These are phyloP conservation scores for Coelinius sp. DNA, from an alignment of 2,888 invertebrate genomes.

Conservation along the genomic window DNA sequence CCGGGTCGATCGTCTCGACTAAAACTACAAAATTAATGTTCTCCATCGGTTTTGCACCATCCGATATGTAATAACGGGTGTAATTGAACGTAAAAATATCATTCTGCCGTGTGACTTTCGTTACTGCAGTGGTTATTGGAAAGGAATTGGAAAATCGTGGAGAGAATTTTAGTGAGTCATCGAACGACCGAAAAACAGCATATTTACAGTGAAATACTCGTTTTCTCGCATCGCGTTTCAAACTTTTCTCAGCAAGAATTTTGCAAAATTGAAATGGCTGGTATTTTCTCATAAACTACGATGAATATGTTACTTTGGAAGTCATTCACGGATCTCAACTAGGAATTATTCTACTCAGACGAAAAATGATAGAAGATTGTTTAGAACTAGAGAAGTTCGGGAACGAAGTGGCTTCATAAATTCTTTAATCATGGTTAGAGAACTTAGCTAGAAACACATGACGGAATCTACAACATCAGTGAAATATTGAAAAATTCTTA, in stretches of 20 bases:
- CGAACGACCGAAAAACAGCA: neutral
- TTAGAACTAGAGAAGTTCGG: no score
- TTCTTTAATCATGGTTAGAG: no score
- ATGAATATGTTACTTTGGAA: neutral
- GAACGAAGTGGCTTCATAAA: no score
- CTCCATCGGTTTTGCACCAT: slow-evolving; percentile 19
- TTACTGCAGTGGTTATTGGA: neutral
- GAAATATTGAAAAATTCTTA: no score
- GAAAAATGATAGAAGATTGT: no score
- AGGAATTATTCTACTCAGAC: no score
- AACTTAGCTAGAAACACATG: no score
- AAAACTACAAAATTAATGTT: slow-evolving; percentile 8
- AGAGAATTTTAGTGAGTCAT: slow-evolving; percentile 7
- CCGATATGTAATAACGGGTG: slow-evolving; percentile 49
- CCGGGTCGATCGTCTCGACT: slow-evolving; percentile 11
- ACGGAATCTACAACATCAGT: no score
- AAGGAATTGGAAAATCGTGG: slow-evolving; percentile 2
- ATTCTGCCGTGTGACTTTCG: slow-evolving; percentile 38
- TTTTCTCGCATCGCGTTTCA: neutral
- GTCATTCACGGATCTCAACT: neutral
- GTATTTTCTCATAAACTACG: neutral
- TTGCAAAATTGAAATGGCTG: neutral
- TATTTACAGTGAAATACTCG: neutral
- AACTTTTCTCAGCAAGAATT: neutral
- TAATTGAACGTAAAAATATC: slow-evolving; percentile 57